Conservation (phyloP, 2,888 invertebrate species). For the Scaptomyza flava region DNA sequence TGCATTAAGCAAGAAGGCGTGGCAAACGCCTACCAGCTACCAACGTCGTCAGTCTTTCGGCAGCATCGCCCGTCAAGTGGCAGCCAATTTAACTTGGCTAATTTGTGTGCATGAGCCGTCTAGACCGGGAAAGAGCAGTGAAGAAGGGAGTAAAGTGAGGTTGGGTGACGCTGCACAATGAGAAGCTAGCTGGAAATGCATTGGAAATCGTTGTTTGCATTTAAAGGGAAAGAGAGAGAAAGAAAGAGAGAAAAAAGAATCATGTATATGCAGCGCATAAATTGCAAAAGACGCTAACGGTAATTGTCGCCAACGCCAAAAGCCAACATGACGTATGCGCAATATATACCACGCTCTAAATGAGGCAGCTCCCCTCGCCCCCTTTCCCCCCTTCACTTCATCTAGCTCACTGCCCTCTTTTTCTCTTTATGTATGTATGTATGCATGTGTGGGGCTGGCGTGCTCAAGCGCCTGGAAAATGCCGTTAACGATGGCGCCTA, state of each 20-base stretch:
- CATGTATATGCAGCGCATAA: slow-evolving; percentile 61
- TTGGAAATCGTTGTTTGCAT: slow-evolving; percentile 60
- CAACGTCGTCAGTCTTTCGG: neutral
- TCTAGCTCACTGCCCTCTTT: neutral
- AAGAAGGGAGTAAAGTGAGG: neutral
- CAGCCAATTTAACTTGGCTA: slow-evolving; percentile 75
- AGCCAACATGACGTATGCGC: slow-evolving; percentile 76
- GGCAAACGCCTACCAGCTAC: slow-evolving; percentile 9
- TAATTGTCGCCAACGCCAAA: slow-evolving; percentile 68
- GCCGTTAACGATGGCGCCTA: slow-evolving; percentile 74
- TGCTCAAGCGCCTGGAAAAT: slow-evolving; percentile 77
- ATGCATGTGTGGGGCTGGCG: slow-evolving; percentile 34
- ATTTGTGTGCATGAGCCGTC: slow-evolving; percentile 60
- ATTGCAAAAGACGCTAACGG: slow-evolving; percentile 71
- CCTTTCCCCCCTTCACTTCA: neutral
- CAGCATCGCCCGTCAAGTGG: slow-evolving; percentile 47
- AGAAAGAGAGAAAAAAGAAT: neutral
- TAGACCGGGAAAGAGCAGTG: slow-evolving; percentile 22
- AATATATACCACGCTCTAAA: slow-evolving; percentile 72
- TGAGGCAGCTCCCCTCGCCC: slow-evolving; percentile 37
- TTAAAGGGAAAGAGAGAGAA: neutral
- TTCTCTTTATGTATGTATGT: neutral
- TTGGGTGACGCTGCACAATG: neutral
- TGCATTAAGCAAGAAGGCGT: slow-evolving; percentile 58
- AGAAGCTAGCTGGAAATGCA: slow-evolving; percentile 40